phyloP scores from a whole-genome alignment of 1,140 invertebrate species.

The Rhyacophila brunnea region DNA sequence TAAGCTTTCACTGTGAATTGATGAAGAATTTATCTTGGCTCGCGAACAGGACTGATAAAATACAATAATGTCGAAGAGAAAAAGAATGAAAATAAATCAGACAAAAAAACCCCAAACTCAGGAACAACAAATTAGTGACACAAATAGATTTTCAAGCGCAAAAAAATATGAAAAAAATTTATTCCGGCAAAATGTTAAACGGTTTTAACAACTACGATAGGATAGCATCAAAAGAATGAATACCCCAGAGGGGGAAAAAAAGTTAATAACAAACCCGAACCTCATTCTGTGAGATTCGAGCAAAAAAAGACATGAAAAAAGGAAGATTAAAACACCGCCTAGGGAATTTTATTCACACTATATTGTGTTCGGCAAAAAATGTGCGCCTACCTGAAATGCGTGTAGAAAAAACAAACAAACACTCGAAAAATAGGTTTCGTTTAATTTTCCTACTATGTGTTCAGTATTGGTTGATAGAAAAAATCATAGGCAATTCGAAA shows the following conservation, averaged over 20 bases:
- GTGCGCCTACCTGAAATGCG: constrained; percentile 18
- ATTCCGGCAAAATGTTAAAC: constrained; percentile 25
- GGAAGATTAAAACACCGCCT: constrained; percentile 24
- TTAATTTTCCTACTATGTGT: constrained; percentile 8
- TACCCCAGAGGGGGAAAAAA: constrained; percentile 22
- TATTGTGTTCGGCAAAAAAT: constrained; percentile 14
- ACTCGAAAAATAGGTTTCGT: constrained; percentile 15
- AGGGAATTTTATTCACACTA: constrained; percentile 25
- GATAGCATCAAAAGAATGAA: constrained; percentile 21
- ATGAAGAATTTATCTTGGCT: constrained; percentile 3
- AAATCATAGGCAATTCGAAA: constrained; percentile 21
- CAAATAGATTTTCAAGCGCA: constrained; percentile 18
- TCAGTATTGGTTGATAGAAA: no score
- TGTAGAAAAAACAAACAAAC: constrained; percentile 31
- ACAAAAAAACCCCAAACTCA: constrained; percentile 9
- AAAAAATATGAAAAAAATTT: constrained; percentile 22
- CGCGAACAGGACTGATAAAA: not conserved
- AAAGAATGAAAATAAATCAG: no score
- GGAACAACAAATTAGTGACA: constrained; percentile 21
- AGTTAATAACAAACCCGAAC: constrained; percentile 28
- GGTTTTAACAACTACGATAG: constrained; percentile 17
- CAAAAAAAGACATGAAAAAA: constrained; percentile 16
- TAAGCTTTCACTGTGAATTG: not conserved
- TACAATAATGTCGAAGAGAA: no score
- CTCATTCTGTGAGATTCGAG: constrained; percentile 19